Percentiles rank a stretch among this genome's conserved stretches.
These are phyloP conservation scores for Osmerus eperlanus DNA, from an alignment of 2,113 vertebrate genomes.

Conservation along the genomic window DNA sequence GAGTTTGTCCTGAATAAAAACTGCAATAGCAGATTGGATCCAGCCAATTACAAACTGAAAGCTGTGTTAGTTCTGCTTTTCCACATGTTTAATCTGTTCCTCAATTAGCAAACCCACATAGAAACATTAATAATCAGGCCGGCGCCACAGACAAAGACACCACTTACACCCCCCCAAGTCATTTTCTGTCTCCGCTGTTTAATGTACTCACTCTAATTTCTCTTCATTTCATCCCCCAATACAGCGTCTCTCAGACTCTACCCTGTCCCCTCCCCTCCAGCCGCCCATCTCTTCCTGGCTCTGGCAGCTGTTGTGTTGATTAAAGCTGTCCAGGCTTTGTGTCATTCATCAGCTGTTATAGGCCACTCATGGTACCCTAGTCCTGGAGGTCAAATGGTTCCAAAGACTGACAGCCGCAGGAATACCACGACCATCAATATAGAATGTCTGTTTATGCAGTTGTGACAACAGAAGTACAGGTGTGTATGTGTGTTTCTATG, in stretches of 20 bases:
- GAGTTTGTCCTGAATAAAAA: slow-evolving; percentile 34
- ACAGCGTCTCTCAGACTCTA: no score
- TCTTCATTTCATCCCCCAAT: not conserved
- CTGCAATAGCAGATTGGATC: slow-evolving; percentile 49
- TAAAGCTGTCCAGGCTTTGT: slow-evolving; percentile 9
- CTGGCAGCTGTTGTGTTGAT: not conserved
- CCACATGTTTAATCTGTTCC: slow-evolving; percentile 41
- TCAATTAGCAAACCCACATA: slow-evolving; percentile 45
- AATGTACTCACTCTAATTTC: not conserved
- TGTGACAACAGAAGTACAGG: not conserved
- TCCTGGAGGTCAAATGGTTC: not conserved
- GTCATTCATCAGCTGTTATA: slow-evolving; percentile 9
- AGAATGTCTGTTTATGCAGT: no score
- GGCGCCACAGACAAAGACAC: slow-evolving; percentile 35
- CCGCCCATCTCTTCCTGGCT: not conserved
- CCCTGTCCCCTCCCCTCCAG: not conserved
- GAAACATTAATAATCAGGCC: slow-evolving; percentile 37
- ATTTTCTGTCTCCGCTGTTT: not conserved
- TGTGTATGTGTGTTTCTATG: slow-evolving; percentile 8
- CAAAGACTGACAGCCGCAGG: no score
- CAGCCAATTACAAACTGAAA: slow-evolving; percentile 43
- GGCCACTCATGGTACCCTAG: not conserved
- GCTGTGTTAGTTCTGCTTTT: slow-evolving; percentile 16
- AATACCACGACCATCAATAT: no score
- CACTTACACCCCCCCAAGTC: not conserved